Conservation (phyloP, 2,797 vertebrate genomes). For the Amniataba percoides region DNA sequence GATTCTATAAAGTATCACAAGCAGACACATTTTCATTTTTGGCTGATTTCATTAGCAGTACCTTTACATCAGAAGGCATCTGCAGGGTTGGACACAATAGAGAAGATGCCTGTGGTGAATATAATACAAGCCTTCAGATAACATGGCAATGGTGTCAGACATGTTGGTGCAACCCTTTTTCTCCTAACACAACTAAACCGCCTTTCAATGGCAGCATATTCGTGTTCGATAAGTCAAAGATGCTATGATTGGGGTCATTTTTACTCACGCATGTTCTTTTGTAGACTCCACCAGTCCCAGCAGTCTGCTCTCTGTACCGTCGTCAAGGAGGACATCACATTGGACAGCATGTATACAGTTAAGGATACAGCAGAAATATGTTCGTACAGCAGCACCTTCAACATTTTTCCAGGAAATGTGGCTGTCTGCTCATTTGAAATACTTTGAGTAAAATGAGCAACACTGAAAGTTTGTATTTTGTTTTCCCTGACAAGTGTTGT, state of each 20-base stretch:
- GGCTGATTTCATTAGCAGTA: neutral
- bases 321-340: slow-evolving; percentile 81
- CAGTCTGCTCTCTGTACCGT: slow-evolving; percentile 88
- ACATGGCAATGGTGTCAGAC: slow-evolving; percentile 4
- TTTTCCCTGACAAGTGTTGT: neutral
- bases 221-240: neutral
- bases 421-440: neutral
- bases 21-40: neutral
- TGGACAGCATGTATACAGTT: slow-evolving; percentile 89
- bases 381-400: neutral
- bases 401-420: neutral
- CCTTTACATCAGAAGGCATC: neutral
- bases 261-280: slow-evolving; percentile 85
- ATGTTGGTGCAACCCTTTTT: slow-evolving; percentile 4
- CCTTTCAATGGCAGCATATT: neutral
- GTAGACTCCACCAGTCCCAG: slow-evolving; percentile 89
- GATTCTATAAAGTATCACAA: slow-evolving; percentile 82
- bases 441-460: neutral
- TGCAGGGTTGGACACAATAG: neutral
- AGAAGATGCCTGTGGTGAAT: neutral
- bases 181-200: neutral
- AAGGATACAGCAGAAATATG: slow-evolving; percentile 74
- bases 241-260: neutral
- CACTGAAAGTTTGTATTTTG: neutral
- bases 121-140: neutral